Conservation (phyloP, 2,888 invertebrate genomes). For the Clanis bilineata region DNA sequence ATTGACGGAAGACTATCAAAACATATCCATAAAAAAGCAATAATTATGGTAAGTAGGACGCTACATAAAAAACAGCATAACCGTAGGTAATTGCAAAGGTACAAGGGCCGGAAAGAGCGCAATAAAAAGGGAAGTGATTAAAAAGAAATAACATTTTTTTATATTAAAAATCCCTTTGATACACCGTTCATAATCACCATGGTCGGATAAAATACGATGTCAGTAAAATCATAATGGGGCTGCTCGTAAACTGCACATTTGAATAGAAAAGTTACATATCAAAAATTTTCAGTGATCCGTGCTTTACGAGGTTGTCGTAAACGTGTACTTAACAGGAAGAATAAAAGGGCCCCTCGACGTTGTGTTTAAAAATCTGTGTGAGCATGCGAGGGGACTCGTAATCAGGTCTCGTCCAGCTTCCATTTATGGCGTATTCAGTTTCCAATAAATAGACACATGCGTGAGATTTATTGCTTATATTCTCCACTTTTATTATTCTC, state of each 20-base stretch:
- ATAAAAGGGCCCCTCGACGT: constrained; percentile 64
- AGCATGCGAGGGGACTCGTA: constrained; percentile 56
- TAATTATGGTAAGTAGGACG: constrained; percentile 24
- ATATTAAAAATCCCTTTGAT: constrained; percentile 71
- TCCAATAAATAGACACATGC: constrained; percentile 42
- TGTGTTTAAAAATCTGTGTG: constrained; percentile 67
- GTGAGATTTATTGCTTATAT: constrained; percentile 19
- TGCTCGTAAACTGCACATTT: constrained; percentile 76
- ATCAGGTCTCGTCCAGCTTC: constrained; percentile 54
- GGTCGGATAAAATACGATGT: constrained; percentile 74
- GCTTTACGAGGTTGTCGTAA: constrained; percentile 80
- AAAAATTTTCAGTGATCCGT: constrained; percentile 82
- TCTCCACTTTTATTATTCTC: neutral
- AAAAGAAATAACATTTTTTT: constrained; percentile 68
- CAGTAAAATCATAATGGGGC: constrained; percentile 78
- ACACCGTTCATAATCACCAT: constrained; percentile 69
- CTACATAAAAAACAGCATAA: constrained; percentile 32
- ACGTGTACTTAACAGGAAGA: constrained; percentile 76
- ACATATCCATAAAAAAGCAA: constrained; percentile 40
- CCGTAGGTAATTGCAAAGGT: constrained; percentile 60
- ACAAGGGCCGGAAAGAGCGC: constrained; percentile 28
- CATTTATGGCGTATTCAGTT: constrained; percentile 45
- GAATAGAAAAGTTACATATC: constrained; percentile 82
- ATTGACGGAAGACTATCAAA: constrained; percentile 26
- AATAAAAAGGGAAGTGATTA: constrained; percentile 76